Base-by-base conservation (phyloP, 2,888 invertebrate genomes). In the Polydesmus complanatus region DNA sequence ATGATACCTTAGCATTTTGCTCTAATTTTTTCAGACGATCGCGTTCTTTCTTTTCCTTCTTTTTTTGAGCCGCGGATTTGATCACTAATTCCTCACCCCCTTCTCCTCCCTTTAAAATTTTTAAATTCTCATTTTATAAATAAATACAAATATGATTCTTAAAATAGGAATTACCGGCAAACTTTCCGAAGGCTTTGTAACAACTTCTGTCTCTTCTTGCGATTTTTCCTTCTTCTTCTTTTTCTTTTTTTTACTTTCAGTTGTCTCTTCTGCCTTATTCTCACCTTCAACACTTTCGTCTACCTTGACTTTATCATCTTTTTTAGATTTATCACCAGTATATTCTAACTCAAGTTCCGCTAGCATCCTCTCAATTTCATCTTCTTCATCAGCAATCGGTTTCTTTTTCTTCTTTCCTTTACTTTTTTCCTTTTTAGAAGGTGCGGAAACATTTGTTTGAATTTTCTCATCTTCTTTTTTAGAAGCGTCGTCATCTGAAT, bases 1-100 rank as follows among this genome's bases (percentile, higher is more conserved):
- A n/a, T 21, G 37, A 54, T 26, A 61, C 64, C 68, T 79, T 78
- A 68, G 81, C 81, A 69, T 83, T 84, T 49, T 83, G 80, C 62
- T 84, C 84, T 67, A 80, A 75, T 67, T 86, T 84, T 70, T 88
- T 88, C 67, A 83, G 81, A 67, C 83, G 84, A 51, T 68, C 65
- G 14, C 65, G 54, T 73, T 89, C 88, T 68, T 88, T 89, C 69
- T 90, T 91, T 68, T 90, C 90, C 69, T 89, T 89, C 70, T 88
- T 90, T 75, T 91, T 91, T 70, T 90, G 88, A 1, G 89, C 88
- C 2, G 88, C 86, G 18, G 86, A 82, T 75, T 89, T 88, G 18
- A 87, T 79, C 1, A 84, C 83, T 47, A 77, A 70, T 21, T 77
- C 50, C n/a, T 58, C 58, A 18, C 27, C 58, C 11, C 37, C 37